phyloP scores from a whole-genome alignment of 2,888 invertebrate genomes.

The Meganola albula region DNA sequence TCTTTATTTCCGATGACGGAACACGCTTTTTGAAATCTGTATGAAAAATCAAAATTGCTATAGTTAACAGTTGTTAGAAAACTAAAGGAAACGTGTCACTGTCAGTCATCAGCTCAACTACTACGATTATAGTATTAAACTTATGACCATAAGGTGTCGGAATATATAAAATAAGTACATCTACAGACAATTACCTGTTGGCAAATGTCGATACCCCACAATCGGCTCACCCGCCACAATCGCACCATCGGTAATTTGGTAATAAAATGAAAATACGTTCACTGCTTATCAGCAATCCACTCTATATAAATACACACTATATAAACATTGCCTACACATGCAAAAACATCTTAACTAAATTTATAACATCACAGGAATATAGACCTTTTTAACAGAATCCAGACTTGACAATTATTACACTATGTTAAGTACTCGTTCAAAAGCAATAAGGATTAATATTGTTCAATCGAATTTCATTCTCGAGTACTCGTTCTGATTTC shows the following conservation, averaged over 20 bases:
- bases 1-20: too few species aligned
- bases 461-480: slow-evolving; percentile 41
- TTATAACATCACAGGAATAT: slow-evolving; percentile 29
- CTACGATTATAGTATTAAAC: too few species aligned
- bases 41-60: too few species aligned
- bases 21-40: too few species aligned
- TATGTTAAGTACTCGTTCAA: slow-evolving; percentile 31
- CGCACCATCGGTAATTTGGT: slow-evolving; percentile 77
- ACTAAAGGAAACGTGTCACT: too few species aligned
- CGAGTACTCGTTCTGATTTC: slow-evolving; percentile 63
- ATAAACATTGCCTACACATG: slow-evolving; percentile 52
- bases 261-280: slow-evolving; percentile 78
- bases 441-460: slow-evolving; percentile 48
- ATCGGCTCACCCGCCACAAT: slow-evolving; percentile 56
- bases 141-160: too few species aligned
- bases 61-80: too few species aligned
- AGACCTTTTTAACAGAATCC: slow-evolving; percentile 32
- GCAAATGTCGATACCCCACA: slow-evolving; percentile 66
- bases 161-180: slow-evolving; percentile 60
- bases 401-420: slow-evolving; percentile 26
- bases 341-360: slow-evolving; percentile 34
- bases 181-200: slow-evolving; percentile 66
- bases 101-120: too few species aligned
- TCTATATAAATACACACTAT: slow-evolving; percentile 69
- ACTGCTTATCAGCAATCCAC: slow-evolving; percentile 70